Conservation (phyloP, 1,140 invertebrate species). For the Drosophila obscura region DNA sequence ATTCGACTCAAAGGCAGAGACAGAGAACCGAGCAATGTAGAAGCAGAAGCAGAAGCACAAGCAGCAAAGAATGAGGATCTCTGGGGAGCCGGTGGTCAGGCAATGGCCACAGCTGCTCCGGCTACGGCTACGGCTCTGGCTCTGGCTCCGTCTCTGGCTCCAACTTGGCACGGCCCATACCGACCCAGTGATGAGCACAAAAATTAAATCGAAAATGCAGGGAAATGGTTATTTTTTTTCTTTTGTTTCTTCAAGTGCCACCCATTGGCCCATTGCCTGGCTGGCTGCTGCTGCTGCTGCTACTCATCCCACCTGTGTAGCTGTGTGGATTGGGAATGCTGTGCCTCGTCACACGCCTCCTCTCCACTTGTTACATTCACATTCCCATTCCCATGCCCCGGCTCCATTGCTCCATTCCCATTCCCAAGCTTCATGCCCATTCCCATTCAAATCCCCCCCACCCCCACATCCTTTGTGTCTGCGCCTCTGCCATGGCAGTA, state of each 20-base stretch:
- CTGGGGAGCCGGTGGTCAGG: constrained; percentile 61
- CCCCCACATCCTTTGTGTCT: constrained; percentile 7
- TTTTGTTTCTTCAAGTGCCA: constrained; percentile 50
- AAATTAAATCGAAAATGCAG: constrained; percentile 80
- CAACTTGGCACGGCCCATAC: neutral
- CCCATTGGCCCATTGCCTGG: neutral
- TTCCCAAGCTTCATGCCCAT: neutral
- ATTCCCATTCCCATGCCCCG: neutral
- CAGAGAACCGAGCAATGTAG: constrained; percentile 8
- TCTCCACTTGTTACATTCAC: constrained; percentile 57
- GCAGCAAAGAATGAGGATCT: constrained; percentile 38
- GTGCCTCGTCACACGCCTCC: constrained; percentile 4
- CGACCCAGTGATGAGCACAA: constrained; percentile 65
- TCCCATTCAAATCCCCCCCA: no score
- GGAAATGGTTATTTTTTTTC: constrained; percentile 72
- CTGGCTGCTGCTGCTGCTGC: neutral
- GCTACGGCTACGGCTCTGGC: constrained; percentile 30
- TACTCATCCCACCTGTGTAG: constrained; percentile 2
- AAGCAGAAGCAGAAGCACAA: constrained; percentile 17
- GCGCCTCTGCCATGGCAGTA: constrained; percentile 43
- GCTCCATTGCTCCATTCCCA: neutral
- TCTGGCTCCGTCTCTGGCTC: no score
- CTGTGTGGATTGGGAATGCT: neutral
- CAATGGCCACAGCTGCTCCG: constrained; percentile 56
- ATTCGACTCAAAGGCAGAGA: constrained; percentile 5